A percentile compares a stretch with the other conserved stretches of the same genome.
Evolutionary conservation across 1,140 invertebrate species (phyloP).

Genomic region (Cherax destructor): DNA sequence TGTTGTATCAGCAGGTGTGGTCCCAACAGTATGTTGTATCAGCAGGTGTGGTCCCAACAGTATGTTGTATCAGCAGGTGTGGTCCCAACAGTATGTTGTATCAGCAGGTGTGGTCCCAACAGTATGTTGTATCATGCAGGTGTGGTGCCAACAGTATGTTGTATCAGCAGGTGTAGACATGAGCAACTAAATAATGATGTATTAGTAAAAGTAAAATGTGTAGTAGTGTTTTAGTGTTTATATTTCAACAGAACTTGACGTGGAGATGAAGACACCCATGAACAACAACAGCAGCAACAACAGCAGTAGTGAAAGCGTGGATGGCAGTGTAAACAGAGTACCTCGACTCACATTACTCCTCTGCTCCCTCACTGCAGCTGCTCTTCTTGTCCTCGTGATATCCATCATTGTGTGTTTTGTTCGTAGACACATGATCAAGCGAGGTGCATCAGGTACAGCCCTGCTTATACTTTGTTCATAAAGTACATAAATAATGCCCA

Average conservation of each 20-base stretch:
- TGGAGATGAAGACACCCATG: background rate
- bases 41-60: no score
- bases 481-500: no score
- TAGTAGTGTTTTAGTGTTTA: background rate
- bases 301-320: background rate
- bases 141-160: no score
- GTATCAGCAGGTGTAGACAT: no score
- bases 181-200: no score
- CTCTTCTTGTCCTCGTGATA: constrained; percentile 5
- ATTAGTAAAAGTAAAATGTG: no score
- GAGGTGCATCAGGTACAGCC: background rate
- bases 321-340: background rate
- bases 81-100: no score
- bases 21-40: no score
- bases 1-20: no score
- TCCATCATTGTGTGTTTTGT: constrained; percentile 28
- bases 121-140: no score
- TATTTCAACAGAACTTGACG: background rate
- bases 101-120: no score
- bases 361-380: background rate
- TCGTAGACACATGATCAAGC: background rate
- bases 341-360: background rate
- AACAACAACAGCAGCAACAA: background rate
- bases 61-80: no score
- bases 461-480: background rate